Evolutionary conservation across 1,140 invertebrate species (phyloP), one percentile per base, ranked within the genome.

Genomic region (Conopomorpha cramerella): DNA sequence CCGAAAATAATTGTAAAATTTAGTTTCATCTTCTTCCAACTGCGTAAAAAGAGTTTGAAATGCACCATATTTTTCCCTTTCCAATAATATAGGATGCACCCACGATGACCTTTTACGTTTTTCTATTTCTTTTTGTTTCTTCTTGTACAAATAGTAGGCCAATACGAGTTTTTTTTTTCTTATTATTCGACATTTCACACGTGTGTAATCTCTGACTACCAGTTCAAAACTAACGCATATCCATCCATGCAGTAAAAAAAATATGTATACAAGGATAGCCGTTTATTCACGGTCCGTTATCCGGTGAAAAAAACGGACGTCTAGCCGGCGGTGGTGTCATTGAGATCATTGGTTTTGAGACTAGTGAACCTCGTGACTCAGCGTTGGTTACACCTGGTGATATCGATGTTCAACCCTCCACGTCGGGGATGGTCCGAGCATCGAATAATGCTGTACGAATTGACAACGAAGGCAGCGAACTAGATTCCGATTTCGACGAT

Each of bases 121-220:
- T 45, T 47, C 42, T n/a, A n/a, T 35, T 36, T 36, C 35, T 36
- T 30, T 36, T 36, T 30, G 29, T 28, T 19, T 17, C 19, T 36
- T 36, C 35, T 28, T 36, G 30, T 30, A 36, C 27, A 36, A 30
- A 16, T 36, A 30, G 30, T 30, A 36, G 30, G 35, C 35, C 29
- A 36, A 26, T 17, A 36, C 19, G 30, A 30, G 29, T 16, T 36
- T 36, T 36, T 36, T 30, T 36, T 36, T 30, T 38, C 41, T 43
- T 49, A 41, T 38, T 45, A 45, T 42, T 45, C 39, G 34, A 45
- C 46, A 49, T 49, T 45, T 45, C 42, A 42, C 39, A 49, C 43
- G 40, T 49, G 43, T 48, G 42, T 40, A 43, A 45, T 45, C 46
- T 49, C 42, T 45, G 43, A 38, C 26, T 19, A 32, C 30, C 30